phyloP scores from a whole-genome alignment of 2,797 vertebrate species.

The Eulemur coronatus region DNA sequence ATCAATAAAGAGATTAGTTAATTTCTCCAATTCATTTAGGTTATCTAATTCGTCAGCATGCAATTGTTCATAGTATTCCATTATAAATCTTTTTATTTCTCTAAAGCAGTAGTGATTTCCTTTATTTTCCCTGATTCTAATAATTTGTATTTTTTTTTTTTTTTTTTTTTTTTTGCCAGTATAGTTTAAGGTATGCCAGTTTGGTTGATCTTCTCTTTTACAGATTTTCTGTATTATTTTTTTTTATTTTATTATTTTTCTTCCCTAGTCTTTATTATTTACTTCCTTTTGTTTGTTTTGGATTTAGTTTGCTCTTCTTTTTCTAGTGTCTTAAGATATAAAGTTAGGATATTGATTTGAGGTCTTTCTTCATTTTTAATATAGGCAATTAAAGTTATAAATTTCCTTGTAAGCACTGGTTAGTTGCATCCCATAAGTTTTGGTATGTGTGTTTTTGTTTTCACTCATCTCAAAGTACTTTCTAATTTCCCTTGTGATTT shows the following conservation, averaged over 20 bases:
- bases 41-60: neutral
- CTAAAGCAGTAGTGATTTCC: neutral
- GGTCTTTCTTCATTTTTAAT: neutral
- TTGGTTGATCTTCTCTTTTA: neutral
- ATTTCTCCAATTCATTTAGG: neutral
- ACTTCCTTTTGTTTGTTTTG: neutral
- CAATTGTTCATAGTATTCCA: neutral
- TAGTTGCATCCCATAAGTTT: neutral
- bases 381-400: neutral
- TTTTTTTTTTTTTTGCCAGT: neutral
- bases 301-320: neutral
- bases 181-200: neutral
- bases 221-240: neutral
- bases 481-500: neutral
- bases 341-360: neutral
- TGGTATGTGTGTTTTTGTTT: neutral
- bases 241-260: neutral
- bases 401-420: neutral
- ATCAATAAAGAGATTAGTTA: neutral
- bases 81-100: neutral
- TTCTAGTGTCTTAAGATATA: neutral
- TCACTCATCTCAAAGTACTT: slow-evolving; percentile 24
- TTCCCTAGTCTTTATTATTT: neutral
- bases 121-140: neutral
- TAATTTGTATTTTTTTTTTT: neutral